These are phyloP conservation scores for Protaetia brevitarsis DNA, from an alignment of 1,140 invertebrate genomes.

Conservation along the genomic window DNA sequence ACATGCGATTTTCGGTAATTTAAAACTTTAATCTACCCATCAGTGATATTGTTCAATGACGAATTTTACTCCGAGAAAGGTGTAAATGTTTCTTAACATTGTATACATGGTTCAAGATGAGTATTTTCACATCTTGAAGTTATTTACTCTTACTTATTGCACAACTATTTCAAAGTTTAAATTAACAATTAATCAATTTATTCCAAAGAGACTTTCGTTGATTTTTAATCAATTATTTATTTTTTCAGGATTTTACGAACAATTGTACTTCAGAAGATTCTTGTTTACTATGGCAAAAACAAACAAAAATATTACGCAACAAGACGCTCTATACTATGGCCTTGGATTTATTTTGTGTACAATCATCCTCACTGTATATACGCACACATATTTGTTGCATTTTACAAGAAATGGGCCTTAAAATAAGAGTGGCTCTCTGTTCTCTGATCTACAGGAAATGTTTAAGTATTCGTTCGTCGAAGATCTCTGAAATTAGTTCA, in stretches of 20 bases:
- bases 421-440: slow-evolving; percentile 26
- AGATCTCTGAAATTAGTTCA: slow-evolving; percentile 25
- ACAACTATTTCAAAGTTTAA: too few relatives aligned
- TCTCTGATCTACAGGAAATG: slow-evolving; percentile 32
- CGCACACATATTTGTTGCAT: slow-evolving; percentile 27
- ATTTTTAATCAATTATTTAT: background rate
- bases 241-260: slow-evolving; percentile 1
- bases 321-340: slow-evolving; percentile 58
- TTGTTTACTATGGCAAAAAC: slow-evolving; percentile 12
- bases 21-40: too few relatives aligned
- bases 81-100: too few relatives aligned
- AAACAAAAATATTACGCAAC: slow-evolving; percentile 46
- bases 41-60: too few relatives aligned
- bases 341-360: slow-evolving; percentile 49
- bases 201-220: too few relatives aligned
- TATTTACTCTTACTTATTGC: too few relatives aligned
- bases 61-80: too few relatives aligned
- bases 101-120: too few relatives aligned
- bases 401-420: slow-evolving; percentile 25
- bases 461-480: slow-evolving; percentile 22
- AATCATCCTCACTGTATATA: slow-evolving; percentile 26
- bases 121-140: too few relatives aligned
- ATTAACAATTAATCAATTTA: too few relatives aligned
- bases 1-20: too few relatives aligned
- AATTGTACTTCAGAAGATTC: background rate